These are phyloP conservation scores for Cynodonichthys magdalenae DNA, from an alignment of 2,797 vertebrate species.

Conservation along the genomic window DNA sequence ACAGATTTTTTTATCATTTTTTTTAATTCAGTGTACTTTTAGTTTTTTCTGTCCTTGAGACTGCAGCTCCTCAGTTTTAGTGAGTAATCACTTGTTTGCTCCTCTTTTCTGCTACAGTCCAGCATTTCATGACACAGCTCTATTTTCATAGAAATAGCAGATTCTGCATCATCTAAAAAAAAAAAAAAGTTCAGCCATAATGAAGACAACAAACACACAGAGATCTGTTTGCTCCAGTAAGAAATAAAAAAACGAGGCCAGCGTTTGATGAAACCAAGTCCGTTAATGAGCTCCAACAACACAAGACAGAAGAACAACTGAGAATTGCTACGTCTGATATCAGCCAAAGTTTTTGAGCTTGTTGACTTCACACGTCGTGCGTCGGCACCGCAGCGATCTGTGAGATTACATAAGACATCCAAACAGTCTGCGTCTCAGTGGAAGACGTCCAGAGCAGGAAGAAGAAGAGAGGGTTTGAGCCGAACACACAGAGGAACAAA, in stretches of 20 bases:
- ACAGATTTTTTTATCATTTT: too few species aligned
- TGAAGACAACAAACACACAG: constrained; percentile 34
- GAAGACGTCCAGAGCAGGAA: constrained; percentile 32
- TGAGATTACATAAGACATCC: constrained; percentile 50
- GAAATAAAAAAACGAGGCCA: constrained; percentile 32
- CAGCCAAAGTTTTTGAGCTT: constrained; percentile 52
- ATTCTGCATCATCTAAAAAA: background rate
- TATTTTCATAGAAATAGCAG: constrained; percentile 19
- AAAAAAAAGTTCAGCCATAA: background rate
- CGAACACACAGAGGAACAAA: constrained; percentile 6
- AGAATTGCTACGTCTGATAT: constrained; percentile 45
- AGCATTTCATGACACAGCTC: too few species aligned
- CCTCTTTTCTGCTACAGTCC: too few species aligned
- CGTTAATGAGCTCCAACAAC: constrained; percentile 56
- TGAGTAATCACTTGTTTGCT: too few species aligned
- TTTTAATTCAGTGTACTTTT: too few species aligned
- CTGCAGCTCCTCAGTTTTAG: too few species aligned
- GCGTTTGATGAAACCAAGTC: constrained; percentile 48
- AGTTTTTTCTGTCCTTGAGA: too few species aligned
- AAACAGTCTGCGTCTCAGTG: constrained; percentile 39
- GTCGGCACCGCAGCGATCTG: constrained; percentile 35
- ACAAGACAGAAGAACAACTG: constrained; percentile 43
- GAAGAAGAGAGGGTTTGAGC: background rate
- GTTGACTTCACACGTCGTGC: constrained; percentile 53
- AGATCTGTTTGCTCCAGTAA: constrained; percentile 39